Evolutionary conservation across 2,797 vertebrate genomes (phyloP), one percentile per base, ranked within the genome.

Genomic region (Schizopygopsis pylzovi): DNA sequence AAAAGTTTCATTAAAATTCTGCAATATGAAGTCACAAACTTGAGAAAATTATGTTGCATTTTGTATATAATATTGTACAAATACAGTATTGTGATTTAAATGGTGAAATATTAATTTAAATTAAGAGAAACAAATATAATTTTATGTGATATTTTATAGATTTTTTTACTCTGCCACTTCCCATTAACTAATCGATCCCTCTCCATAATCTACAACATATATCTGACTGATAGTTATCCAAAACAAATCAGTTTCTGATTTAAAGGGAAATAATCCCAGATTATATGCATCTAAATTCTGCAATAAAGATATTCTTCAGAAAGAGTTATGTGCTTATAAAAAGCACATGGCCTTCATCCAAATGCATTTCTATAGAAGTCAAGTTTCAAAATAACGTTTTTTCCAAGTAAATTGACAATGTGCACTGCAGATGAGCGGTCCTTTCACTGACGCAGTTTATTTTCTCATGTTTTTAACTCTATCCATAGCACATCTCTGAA

Each of bases 341-440:
- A 61, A 88, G 83, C 87, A 88, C 39, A 79, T 84, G 85, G 87
- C 1, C 43, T 54, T 54, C 20, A 78, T 83, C 75, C 83, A 87
- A 86, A 84, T 28, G 43, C 56, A 83, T 22, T 70, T 83, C 59
- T 72, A 63, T 79, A 81, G 45, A 70, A 87, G 68, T 78, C 49
- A 71, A 87, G 76, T 47, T 85, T 68, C 37, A 78, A 82, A 79
- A 49, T 61, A 77, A 81, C 33, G 33, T 61, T 16, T 65, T 65
- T 83, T 88, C 79, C 72, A 76, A 88, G 73, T 68, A 61, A 59
- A 16, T 59, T 65, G 52, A 39, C 86, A 88, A 90, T 84, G 76
- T 85, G 89, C 49, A 16, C 47, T 79, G 81, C 88, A 87, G 80
- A 89, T 90, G 89, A 82, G 73, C 56, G 79, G 68, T 43, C 54